A percentile compares a stretch with the other conserved stretches of the same genome.
These are phyloP conservation scores for Carposina sasakii DNA, from an alignment of 1,140 invertebrate species.

Conservation along the genomic window DNA sequence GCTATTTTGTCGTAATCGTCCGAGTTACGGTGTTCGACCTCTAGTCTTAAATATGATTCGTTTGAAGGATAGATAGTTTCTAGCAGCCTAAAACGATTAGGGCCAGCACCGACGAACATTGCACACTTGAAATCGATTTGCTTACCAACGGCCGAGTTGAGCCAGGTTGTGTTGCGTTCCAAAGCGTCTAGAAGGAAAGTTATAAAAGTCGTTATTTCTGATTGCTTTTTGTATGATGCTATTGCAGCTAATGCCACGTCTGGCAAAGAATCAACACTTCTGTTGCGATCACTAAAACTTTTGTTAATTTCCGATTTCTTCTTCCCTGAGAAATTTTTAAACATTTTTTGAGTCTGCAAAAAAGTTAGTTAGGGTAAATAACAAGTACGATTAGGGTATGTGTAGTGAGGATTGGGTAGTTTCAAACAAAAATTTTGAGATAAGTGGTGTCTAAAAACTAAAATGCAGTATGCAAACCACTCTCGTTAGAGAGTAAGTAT, in stretches of 20 bases:
- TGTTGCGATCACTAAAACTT: no score
- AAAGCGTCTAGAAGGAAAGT: slow-evolving; percentile 47
- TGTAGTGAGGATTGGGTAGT: no score
- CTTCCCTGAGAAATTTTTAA: no score
- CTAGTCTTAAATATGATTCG: slow-evolving; percentile 37
- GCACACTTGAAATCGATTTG: slow-evolving; percentile 51
- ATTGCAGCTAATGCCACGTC: slow-evolving; percentile 58
- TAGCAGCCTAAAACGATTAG: slow-evolving; percentile 54
- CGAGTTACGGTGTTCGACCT: slow-evolving; percentile 50
- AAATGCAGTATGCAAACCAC: no score
- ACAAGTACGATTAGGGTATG: no score
- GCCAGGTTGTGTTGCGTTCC: slow-evolving; percentile 49
- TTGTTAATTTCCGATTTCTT: no score
- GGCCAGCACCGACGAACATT: slow-evolving; percentile 50
- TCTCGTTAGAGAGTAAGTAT: no score
- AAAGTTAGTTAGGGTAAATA: no score
- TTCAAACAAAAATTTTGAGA: no score
- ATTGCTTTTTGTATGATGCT: slow-evolving; percentile 48
- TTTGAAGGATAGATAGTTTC: slow-evolving; percentile 50
- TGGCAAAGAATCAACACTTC: slow-evolving; percentile 24
- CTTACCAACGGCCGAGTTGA: slow-evolving; percentile 41
- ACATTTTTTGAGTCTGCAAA: no score
- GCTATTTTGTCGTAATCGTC: slow-evolving; percentile 61
- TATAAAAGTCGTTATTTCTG: slow-evolving; percentile 52
- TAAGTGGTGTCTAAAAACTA: no score